Percentiles rank a stretch among this genome's conserved stretches.
phyloP scores from a whole-genome alignment of 2,113 vertebrate genomes.

The Mungos mungo region DNA sequence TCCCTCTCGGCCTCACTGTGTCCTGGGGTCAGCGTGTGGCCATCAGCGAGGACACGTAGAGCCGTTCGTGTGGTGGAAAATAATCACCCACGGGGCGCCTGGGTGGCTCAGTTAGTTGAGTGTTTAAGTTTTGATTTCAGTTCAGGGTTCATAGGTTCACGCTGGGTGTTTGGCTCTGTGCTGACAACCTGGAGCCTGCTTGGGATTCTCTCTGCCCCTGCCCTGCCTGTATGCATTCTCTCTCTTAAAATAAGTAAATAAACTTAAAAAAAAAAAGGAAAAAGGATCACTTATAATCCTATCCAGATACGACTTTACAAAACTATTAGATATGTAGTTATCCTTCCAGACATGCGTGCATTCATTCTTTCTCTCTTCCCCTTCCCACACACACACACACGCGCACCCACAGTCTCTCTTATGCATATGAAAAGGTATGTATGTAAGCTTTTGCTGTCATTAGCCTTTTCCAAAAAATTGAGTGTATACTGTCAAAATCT shows the following conservation, averaged over 20 bases:
- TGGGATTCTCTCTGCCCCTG: too few relatives aligned
- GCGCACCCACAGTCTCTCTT: background rate
- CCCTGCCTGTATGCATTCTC: too few relatives aligned
- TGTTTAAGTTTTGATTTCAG: too few relatives aligned
- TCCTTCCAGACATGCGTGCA: background rate
- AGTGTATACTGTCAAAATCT: background rate
- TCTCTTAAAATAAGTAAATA: too few relatives aligned
- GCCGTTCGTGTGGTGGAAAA: background rate
- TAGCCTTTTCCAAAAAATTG: background rate
- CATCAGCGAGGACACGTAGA: background rate
- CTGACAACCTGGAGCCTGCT: too few relatives aligned
- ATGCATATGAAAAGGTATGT: background rate
- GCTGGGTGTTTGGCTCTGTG: too few relatives aligned
- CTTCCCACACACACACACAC: fast-evolving
- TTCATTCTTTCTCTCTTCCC: background rate
- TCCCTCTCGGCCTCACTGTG: background rate
- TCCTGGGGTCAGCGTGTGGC: background rate
- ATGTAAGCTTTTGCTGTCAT: background rate
- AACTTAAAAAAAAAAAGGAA: too few relatives aligned
- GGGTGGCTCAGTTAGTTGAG: too few relatives aligned
- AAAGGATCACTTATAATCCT: background rate
- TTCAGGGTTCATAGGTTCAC: too few relatives aligned
- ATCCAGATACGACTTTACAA: background rate
- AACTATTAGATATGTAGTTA: background rate
- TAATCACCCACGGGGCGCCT: background rate